phyloP scores from a whole-genome alignment of 2,113 vertebrate genomes.

The Verasper variegatus region DNA sequence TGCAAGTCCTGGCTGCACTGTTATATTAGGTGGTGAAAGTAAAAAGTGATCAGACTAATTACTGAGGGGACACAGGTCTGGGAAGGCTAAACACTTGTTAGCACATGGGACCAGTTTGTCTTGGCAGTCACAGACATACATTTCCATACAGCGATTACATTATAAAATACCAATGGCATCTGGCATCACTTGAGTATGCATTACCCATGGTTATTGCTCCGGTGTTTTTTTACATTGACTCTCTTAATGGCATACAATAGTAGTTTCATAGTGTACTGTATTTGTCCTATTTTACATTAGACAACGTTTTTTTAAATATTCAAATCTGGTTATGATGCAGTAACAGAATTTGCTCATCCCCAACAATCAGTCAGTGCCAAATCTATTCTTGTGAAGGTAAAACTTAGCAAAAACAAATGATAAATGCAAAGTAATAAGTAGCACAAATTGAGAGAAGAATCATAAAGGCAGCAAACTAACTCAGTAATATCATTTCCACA shows the following conservation, averaged over 20 bases:
- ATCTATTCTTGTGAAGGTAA: too few species aligned
- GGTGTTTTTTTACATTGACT: neutral
- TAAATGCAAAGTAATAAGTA: too few species aligned
- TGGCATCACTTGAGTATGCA: neutral
- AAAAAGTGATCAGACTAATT: conserved; percentile 66
- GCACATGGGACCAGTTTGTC: conserved; percentile 46
- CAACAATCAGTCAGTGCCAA: too few species aligned
- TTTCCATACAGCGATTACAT: neutral
- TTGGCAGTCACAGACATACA: conserved; percentile 35
- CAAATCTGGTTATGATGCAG: too few species aligned
- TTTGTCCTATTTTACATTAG: neutral
- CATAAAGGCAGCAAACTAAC: too few species aligned
- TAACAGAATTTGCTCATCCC: too few species aligned
- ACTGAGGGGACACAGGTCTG: conserved; percentile 59
- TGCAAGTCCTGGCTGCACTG: conserved; percentile 38
- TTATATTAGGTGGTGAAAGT: conserved; percentile 53
- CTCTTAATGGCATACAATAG: neutral
- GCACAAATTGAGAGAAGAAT: too few species aligned
- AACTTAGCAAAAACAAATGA: too few species aligned
- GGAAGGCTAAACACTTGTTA: conserved; percentile 56
- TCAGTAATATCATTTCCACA: too few species aligned
- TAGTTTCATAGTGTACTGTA: too few species aligned
- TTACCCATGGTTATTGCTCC: neutral
- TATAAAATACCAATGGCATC: neutral
- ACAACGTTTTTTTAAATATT: too few species aligned